phyloP scores from a whole-genome alignment of 2,888 invertebrate genomes.

The Parnassius mnemosyne region DNA sequence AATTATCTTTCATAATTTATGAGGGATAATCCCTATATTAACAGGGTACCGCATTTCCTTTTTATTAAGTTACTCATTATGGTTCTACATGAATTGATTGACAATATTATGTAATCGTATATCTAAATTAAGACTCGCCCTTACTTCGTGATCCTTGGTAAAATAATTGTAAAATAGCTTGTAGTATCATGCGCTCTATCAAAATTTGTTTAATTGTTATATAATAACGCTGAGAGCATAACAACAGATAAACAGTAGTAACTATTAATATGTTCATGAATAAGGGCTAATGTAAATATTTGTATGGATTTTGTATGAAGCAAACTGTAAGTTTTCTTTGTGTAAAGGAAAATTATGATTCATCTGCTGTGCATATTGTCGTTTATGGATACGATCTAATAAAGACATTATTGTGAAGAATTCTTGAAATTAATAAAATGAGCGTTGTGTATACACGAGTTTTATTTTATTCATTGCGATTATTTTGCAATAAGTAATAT shows the following conservation, averaged over 20 bases:
- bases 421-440: slow-evolving; percentile 70
- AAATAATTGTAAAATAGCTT: slow-evolving; percentile 2
- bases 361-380: slow-evolving; percentile 71
- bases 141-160: slow-evolving; percentile 41
- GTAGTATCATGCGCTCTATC: slow-evolving; percentile 2
- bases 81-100: slow-evolving; percentile 55
- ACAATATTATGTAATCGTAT: slow-evolving; percentile 56
- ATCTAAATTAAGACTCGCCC: slow-evolving; percentile 43
- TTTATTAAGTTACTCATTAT: slow-evolving; percentile 38
- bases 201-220: slow-evolving; percentile 19
- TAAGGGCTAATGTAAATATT: slow-evolving; percentile 64
- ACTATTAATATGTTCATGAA: slow-evolving; percentile 39
- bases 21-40: slow-evolving; percentile 43
- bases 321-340: slow-evolving; percentile 51
- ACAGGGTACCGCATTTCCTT: slow-evolving; percentile 62
- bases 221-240: slow-evolving; percentile 19
- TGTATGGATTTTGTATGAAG: slow-evolving; percentile 50
- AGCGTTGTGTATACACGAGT: slow-evolving; percentile 70
- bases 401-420: slow-evolving; percentile 75
- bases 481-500: too few species aligned
- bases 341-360: slow-evolving; percentile 46
- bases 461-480: slow-evolving; percentile 30
- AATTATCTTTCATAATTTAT: slow-evolving; percentile 33
- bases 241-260: slow-evolving; percentile 3
- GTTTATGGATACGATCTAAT: slow-evolving; percentile 78